Conservation (phyloP, 2,888 invertebrate genomes). For the Carcina quercana region DNA sequence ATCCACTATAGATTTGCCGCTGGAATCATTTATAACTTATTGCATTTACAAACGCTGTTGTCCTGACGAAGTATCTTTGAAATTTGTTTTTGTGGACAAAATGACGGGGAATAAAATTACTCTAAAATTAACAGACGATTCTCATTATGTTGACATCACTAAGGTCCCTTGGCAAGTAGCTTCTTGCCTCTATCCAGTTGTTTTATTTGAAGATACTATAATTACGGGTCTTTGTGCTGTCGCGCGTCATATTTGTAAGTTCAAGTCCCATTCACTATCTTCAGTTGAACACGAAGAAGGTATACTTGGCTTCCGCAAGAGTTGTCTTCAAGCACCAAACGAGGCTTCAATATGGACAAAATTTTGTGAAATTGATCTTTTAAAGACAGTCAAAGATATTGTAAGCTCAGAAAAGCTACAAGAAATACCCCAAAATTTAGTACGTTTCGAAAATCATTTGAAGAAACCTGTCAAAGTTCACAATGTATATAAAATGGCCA, state of each 20-base stretch:
- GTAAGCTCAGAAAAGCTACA: constrained; percentile 24
- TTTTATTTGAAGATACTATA: constrained; percentile 74
- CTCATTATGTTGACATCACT: constrained; percentile 33
- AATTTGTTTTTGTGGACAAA: constrained; percentile 40
- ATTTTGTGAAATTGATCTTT: constrained; percentile 91
- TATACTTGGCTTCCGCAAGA: constrained; percentile 85
- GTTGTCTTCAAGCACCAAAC: constrained; percentile 87
- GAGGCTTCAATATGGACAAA: constrained; percentile 93
- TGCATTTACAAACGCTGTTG: constrained; percentile 76
- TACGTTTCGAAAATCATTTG: constrained; percentile 89
- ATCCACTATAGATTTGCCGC: constrained; percentile 37
- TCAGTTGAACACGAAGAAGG: constrained; percentile 52
- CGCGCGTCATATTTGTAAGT: constrained; percentile 49
- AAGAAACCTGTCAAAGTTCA: constrained; percentile 88
- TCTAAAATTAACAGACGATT: constrained; percentile 21
- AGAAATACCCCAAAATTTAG: constrained; percentile 79
- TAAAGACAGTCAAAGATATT: constrained; percentile 72
- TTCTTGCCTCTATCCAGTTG: constrained; percentile 77
- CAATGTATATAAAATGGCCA: constrained; percentile 85
- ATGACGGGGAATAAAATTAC: constrained; percentile 20
- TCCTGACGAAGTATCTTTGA: constrained; percentile 50
- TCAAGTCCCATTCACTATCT: constrained; percentile 22
- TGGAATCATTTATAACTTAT: constrained; percentile 78
- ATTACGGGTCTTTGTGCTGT: constrained; percentile 88
- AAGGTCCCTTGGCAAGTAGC: constrained; percentile 64